phyloP scores from a whole-genome alignment of 53 echinoderm and acorn worm species.

The Luidia sarsii region DNA sequence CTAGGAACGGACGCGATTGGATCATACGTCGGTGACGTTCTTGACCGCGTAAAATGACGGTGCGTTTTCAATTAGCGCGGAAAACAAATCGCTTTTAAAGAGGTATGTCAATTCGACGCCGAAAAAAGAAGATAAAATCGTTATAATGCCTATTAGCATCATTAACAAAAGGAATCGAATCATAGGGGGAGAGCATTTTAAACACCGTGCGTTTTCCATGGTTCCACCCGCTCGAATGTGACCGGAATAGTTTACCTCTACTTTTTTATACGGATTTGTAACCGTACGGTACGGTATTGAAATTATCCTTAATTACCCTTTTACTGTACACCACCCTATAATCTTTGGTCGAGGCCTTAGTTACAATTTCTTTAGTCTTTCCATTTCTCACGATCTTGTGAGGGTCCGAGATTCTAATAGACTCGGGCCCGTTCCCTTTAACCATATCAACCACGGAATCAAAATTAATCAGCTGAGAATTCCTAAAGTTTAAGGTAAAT shows the following conservation, averaged over 20 bases:
- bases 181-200: background rate
- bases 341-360: constrained; percentile 45
- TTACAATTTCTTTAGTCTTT: constrained; percentile 35
- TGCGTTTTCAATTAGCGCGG: background rate
- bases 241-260: background rate
- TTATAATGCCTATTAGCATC: background rate
- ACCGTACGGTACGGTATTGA: constrained; percentile 64
- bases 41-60: background rate
- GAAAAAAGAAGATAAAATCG: background rate
- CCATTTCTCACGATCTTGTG: constrained; percentile 46
- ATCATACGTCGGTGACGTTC: background rate
- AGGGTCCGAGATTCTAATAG: background rate
- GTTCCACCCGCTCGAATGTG: background rate
- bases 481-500: constrained; percentile 58
- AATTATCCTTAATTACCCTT: constrained; percentile 43
- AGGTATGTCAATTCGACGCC: background rate
- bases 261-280: background rate
- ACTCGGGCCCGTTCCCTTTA: constrained; percentile 1
- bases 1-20: background rate
- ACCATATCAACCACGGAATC: constrained; percentile 65
- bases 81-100: background rate
- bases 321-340: constrained; percentile 75
- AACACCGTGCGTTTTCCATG: background rate
- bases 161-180: background rate
- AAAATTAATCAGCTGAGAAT: constrained; percentile 55